phyloP scores from a whole-genome alignment of 2,888 invertebrate genomes.

The Dynastes hyllus region DNA sequence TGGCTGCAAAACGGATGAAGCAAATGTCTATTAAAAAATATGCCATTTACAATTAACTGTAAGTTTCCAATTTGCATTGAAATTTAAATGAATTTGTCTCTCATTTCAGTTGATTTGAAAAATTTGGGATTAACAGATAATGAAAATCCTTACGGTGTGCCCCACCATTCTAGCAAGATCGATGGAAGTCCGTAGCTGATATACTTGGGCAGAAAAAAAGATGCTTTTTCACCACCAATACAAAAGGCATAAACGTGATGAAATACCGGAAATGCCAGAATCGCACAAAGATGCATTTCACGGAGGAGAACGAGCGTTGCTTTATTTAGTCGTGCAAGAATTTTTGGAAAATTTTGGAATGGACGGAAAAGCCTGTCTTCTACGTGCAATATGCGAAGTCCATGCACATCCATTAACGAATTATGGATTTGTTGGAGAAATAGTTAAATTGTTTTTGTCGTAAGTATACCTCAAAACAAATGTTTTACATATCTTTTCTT shows the following conservation, averaged over 20 bases:
- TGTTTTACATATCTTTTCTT: neutral
- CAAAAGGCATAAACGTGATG: slow-evolving; percentile 57
- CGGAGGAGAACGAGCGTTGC: slow-evolving; percentile 87
- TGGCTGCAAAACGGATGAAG: too few relatives aligned
- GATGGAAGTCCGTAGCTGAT: slow-evolving; percentile 82
- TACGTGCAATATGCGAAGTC: slow-evolving; percentile 90
- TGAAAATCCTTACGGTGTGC: slow-evolving; percentile 87
- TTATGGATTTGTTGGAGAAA: slow-evolving; percentile 88
- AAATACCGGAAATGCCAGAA: slow-evolving; percentile 69
- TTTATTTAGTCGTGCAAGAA: slow-evolving; percentile 86
- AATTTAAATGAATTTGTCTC: neutral
- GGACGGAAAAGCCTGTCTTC: slow-evolving; percentile 86
- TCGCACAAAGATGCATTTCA: slow-evolving; percentile 76
- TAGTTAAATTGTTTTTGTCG: slow-evolving; percentile 88
- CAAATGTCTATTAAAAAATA: too few relatives aligned
- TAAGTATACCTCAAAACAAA: slow-evolving; percentile 70
- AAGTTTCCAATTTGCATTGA: too few relatives aligned
- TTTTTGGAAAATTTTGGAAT: slow-evolving; percentile 86
- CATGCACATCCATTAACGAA: slow-evolving; percentile 85
- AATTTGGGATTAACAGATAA: slow-evolving; percentile 91
- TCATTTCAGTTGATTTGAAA: slow-evolving; percentile 88
- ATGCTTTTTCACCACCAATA: slow-evolving; percentile 77
- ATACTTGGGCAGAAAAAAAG: slow-evolving; percentile 79
- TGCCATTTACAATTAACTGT: too few relatives aligned
- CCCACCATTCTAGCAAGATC: slow-evolving; percentile 87